Percentiles rank a stretch among this genome's conserved stretches.
Conservation (phyloP, 2,113 vertebrate genomes). For the Panurus biarmicus region DNA sequence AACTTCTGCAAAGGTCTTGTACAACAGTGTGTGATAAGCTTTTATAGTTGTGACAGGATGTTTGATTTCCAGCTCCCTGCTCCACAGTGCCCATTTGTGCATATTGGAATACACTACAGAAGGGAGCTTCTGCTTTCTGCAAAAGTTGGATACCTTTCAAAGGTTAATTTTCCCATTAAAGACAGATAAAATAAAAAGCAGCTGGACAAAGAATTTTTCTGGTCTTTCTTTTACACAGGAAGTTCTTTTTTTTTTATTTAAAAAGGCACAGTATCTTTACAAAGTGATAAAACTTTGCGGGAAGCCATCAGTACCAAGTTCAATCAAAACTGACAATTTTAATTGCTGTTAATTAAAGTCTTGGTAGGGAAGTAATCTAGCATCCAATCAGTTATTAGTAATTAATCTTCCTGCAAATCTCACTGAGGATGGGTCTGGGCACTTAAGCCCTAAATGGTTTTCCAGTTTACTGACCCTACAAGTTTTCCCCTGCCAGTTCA, state of each 20-base stretch:
- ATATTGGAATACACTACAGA: background rate
- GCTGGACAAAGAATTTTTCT: background rate
- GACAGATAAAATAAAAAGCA: slow-evolving; percentile 28
- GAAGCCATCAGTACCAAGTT: background rate
- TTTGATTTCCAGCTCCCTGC: background rate
- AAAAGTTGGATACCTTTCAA: background rate
- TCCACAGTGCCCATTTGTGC: background rate
- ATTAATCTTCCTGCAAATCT: background rate
- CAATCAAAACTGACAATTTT: background rate
- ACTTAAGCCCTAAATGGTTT: background rate
- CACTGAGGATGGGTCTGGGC: background rate
- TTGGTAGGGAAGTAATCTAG: background rate
- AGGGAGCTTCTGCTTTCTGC: background rate
- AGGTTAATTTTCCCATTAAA: background rate
- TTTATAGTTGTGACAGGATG: background rate
- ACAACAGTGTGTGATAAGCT: background rate
- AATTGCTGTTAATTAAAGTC: background rate
- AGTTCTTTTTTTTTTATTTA: background rate
- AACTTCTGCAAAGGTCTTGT: background rate
- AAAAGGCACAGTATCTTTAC: background rate
- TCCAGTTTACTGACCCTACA: background rate
- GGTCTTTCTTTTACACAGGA: background rate
- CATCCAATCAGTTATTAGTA: background rate
- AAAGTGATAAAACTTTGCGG: background rate
- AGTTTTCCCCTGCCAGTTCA: background rate